Evolutionary conservation across 2,888 invertebrate species (phyloP), one percentile per base, ranked within the genome.

Genomic region (Alsophila aescularia): DNA sequence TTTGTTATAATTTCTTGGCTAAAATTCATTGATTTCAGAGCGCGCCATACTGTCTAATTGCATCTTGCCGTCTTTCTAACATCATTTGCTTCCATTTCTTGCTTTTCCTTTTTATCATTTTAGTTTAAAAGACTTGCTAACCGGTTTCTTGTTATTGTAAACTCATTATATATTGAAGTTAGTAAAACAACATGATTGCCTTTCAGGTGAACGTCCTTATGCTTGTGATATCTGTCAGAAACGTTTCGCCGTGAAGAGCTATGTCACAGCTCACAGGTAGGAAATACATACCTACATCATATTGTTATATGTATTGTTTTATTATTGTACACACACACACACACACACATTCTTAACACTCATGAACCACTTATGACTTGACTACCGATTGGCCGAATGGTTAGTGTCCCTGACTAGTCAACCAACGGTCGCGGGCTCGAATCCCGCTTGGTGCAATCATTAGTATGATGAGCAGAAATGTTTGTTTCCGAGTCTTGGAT

Each of bases 161-260:
- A n/a, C 1, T 35, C 32, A 42, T 21, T 31, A 15, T 41, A 35
- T 13, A 27, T 24, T 31, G 21, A 12, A 44, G 36, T 16, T 40
- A 48, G 29, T 56, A 47, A 50, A 50, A 44, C 21, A 21, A 34
- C 9, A 24, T 41, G n/a, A 16, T 48, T 39, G n/a, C 8, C 7
- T 85, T 84, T 67, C 82, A 93, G 96, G 96, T 68, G 95, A 95
- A 83, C 92, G 95, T 58, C 96, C 96, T 31, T 96, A 95, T 75
- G 94, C 94, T 64, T 96, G 96, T 89, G 95, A 95, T 87, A 94
- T 96, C 71, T 96, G 96, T 83, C 93, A 95, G 77, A 96, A 96
- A 87, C 93, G 95, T 71, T 96, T 96, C 81, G 95, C 96, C 35
- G 96, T 96, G 61, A 96, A 96, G 84, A 96, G 96, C 76, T 96